These are phyloP conservation scores for Conus betulinus DNA, from an alignment of 1,140 invertebrate genomes.

Conservation along the genomic window DNA sequence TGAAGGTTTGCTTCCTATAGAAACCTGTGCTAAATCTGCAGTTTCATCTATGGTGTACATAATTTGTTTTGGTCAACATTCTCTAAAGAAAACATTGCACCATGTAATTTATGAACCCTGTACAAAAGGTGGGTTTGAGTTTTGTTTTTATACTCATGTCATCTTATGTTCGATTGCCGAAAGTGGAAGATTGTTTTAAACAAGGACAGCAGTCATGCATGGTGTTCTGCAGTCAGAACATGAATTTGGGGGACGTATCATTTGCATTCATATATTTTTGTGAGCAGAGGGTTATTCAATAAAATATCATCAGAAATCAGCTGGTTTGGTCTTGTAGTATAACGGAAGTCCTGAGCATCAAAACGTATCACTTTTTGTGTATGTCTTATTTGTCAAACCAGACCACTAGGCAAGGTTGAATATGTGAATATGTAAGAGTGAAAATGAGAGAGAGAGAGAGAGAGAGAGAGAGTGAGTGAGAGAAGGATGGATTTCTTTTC, in stretches of 20 bases:
- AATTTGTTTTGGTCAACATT: no score
- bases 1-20: no score
- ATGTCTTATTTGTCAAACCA: no score
- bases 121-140: not conserved
- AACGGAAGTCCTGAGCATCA: no score
- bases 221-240: not conserved
- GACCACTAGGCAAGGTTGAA: no score
- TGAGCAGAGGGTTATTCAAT: slow-evolving; percentile 2
- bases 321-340: no score
- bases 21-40: no score
- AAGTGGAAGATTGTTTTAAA: not conserved
- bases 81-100: not conserved
- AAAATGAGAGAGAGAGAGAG: not conserved
- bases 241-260: no score
- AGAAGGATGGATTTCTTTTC: no score
- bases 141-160: not conserved
- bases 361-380: no score
- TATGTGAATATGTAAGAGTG: no score
- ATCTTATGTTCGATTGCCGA: not conserved
- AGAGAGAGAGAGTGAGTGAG: not conserved
- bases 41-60: not conserved
- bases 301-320: not conserved
- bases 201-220: not conserved
- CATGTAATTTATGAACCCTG: not conserved
- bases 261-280: not conserved